phyloP scores from a whole-genome alignment of 2,888 invertebrate species.

The Nemoura dubitans region DNA sequence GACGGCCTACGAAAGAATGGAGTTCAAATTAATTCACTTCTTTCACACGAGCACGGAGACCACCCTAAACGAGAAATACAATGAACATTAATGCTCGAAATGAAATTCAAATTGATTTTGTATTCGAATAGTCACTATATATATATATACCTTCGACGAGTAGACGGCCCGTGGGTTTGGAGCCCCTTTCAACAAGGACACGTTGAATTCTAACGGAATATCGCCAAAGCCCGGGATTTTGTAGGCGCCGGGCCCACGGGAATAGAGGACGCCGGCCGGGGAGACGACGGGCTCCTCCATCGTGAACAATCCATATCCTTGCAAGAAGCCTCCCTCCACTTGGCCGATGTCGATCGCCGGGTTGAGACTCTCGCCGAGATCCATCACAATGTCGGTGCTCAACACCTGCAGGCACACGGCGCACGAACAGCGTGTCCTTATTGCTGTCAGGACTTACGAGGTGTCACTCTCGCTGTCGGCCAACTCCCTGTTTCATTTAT shows the following conservation, averaged over 20 bases:
- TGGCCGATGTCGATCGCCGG: slow-evolving; percentile 98
- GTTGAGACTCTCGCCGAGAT: slow-evolving; percentile 92
- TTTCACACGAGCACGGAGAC: not conserved
- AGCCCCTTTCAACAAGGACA: slow-evolving; percentile 88
- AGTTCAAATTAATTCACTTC: not conserved
- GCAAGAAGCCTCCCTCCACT: slow-evolving; percentile 93
- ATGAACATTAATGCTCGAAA: not conserved
- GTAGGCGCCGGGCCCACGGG: slow-evolving; percentile 92
- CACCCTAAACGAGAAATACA: not conserved
- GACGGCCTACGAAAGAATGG: slow-evolving; percentile 73
- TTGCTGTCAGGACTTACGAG: not conserved
- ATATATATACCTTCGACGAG: slow-evolving; percentile 96
- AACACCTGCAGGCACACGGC: slow-evolving; percentile 69
- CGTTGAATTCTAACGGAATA: slow-evolving; percentile 92
- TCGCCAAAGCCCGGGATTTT: slow-evolving; percentile 94
- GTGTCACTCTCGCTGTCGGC: not conserved
- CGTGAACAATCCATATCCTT: slow-evolving; percentile 92
- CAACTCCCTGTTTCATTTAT: not conserved
- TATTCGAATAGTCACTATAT: not conserved
- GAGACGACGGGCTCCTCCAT: slow-evolving; percentile 91
- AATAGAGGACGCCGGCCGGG: slow-evolving; percentile 81
- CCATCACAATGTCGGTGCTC: slow-evolving; percentile 95
- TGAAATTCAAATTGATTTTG: not conserved
- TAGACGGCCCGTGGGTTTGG: slow-evolving; percentile 91
- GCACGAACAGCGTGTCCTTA: not conserved